phyloP scores from a whole-genome alignment of 1,140 invertebrate species.

The Formica selysi region DNA sequence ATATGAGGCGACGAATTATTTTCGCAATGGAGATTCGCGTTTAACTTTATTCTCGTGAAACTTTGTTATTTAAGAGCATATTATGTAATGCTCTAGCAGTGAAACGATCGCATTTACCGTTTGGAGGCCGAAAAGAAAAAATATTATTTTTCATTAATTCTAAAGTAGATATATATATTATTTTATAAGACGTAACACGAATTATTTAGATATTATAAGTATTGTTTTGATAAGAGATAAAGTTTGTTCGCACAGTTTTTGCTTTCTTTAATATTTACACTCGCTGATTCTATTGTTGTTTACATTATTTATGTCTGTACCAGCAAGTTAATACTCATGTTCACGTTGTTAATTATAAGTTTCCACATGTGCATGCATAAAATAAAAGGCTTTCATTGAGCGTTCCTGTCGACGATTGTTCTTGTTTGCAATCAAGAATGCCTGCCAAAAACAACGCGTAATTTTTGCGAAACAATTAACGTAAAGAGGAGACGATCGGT shows the following conservation, averaged over 20 bases:
- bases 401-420: slow-evolving; percentile 9
- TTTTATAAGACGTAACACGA: not conserved
- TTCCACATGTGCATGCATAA: not conserved
- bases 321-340: not conserved
- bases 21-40: slow-evolving; percentile 13
- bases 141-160: not conserved
- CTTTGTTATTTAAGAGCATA: not conserved
- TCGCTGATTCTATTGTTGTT: not conserved
- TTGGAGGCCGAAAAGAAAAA: not conserved
- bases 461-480: slow-evolving; percentile 33
- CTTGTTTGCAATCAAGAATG: slow-evolving; percentile 9
- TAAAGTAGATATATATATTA: not conserved
- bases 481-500: not conserved
- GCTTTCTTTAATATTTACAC: not conserved
- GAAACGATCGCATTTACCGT: not conserved
- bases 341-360: slow-evolving; percentile 28
- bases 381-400: slow-evolving; percentile 40
- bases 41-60: slow-evolving; percentile 8
- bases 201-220: not conserved
- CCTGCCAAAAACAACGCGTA: slow-evolving; percentile 41
- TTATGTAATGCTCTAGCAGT: not conserved
- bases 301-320: not conserved
- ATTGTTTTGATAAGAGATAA: not conserved
- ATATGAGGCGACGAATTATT: slow-evolving; percentile 31
- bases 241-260: not conserved